Evolutionary conservation across 64 coral and sea anemone species (phyloP).

Genomic region (Platygyra sinensis): DNA sequence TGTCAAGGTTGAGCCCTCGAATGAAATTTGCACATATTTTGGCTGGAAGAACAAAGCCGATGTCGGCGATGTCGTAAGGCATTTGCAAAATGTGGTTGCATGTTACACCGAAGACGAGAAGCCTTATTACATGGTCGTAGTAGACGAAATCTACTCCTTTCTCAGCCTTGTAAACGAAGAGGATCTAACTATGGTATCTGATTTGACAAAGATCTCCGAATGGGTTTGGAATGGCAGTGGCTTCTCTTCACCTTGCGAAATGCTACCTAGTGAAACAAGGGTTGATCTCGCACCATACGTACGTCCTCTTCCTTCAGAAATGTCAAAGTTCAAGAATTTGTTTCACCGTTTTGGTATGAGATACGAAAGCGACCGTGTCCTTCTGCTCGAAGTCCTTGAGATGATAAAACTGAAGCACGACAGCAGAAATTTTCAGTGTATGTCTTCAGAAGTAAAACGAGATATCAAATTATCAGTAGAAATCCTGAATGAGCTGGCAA

Average conservation of each 20-base stretch:
- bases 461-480: no score
- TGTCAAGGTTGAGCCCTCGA: not conserved
- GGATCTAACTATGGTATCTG: not conserved
- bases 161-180: not conserved
- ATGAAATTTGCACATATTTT: constrained; percentile 28
- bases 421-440: no score
- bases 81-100: constrained; percentile 52
- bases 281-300: no score
- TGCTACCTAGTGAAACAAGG: not conserved
- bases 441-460: no score
- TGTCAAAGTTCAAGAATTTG: no score
- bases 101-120: constrained; percentile 41
- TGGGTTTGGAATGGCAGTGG: constrained; percentile 96
- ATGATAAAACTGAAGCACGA: no score
- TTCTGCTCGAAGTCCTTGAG: no score
- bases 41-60: constrained; percentile 42
- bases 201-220: not conserved
- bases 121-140: constrained; percentile 23
- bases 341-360: no score
- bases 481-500: no score
- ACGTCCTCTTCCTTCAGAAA: no score
- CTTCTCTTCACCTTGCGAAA: constrained; percentile 51
- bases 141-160: constrained; percentile 57
- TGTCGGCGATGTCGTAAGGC: constrained; percentile 29
- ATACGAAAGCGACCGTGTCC: no score